Evolutionary conservation across 2,888 invertebrate genomes (phyloP).

Genomic region (Dryomyza anilis): DNA sequence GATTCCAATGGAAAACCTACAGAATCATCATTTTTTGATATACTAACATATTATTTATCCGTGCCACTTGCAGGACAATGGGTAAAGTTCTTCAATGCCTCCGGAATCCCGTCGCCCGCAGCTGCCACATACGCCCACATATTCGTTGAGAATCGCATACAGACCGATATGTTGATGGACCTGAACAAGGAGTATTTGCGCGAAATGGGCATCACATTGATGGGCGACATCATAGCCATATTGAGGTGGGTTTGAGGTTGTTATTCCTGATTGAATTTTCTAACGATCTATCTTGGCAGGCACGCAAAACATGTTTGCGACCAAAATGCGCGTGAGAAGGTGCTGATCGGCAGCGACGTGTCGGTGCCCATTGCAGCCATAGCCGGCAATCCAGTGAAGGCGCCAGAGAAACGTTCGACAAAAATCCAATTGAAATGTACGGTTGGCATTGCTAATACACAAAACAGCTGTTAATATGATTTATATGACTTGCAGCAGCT

Average conservation of each 20-base stretch:
- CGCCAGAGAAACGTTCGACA: slow-evolving; percentile 32
- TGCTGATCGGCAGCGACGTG: slow-evolving; percentile 59
- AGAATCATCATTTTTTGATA: background rate
- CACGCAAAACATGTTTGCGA: slow-evolving; percentile 69
- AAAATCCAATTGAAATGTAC: slow-evolving; percentile 40
- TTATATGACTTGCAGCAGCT: background rate
- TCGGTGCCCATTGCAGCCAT: slow-evolving; percentile 65
- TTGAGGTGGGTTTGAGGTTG: slow-evolving; percentile 64
- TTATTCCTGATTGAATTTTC: background rate
- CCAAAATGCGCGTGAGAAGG: slow-evolving; percentile 66
- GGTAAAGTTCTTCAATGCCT: slow-evolving; percentile 85
- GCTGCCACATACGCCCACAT: slow-evolving; percentile 84
- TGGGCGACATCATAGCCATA: slow-evolving; percentile 74
- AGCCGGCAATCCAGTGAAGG: slow-evolving; percentile 49
- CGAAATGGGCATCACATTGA: slow-evolving; percentile 85
- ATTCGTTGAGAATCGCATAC: slow-evolving; percentile 86
- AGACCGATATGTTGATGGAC: slow-evolving; percentile 83
- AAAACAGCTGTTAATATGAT: background rate
- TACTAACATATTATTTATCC: too few relatives aligned
- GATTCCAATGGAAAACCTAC: background rate
- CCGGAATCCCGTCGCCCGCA: slow-evolving; percentile 77
- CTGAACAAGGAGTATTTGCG: slow-evolving; percentile 84
- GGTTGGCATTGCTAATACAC: background rate
- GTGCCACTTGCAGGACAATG: slow-evolving; percentile 69
- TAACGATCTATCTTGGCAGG: slow-evolving; percentile 45